These are phyloP conservation scores for Todiramphus chloris DNA, from an alignment of 2,113 vertebrate species.

Conservation along the genomic window DNA sequence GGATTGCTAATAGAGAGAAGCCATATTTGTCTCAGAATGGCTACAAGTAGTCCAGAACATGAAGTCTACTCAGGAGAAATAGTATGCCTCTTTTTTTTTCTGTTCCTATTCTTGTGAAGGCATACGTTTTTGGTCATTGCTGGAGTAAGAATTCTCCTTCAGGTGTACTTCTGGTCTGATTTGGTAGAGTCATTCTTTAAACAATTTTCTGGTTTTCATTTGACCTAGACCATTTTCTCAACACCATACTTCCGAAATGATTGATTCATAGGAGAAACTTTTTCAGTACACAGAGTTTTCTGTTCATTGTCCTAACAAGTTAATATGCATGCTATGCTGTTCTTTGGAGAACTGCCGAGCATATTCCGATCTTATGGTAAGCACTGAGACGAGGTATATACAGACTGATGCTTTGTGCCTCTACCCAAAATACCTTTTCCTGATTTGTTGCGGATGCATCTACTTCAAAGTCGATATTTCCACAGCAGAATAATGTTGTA, in stretches of 20 bases:
- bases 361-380: not conserved
- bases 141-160: not conserved
- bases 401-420: not conserved
- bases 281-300: not conserved
- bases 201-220: not conserved
- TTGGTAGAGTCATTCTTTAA: not conserved
- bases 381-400: not conserved
- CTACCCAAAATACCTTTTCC: not conserved
- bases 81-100: rapidly evolving
- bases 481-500: not conserved
- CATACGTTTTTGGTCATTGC: not conserved
- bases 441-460: not conserved
- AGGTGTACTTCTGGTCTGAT: not conserved
- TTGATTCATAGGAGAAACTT: not conserved
- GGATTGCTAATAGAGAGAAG: not conserved
- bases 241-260: not conserved
- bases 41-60: not conserved
- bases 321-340: not conserved
- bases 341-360: not conserved
- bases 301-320: not conserved
- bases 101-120: not conserved
- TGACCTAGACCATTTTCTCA: not conserved
- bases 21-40: not conserved
- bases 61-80: not conserved
- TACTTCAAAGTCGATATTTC: not conserved